Conservation (phyloP, 23 tunicate species). For the Phallusia fumigata region DNA sequence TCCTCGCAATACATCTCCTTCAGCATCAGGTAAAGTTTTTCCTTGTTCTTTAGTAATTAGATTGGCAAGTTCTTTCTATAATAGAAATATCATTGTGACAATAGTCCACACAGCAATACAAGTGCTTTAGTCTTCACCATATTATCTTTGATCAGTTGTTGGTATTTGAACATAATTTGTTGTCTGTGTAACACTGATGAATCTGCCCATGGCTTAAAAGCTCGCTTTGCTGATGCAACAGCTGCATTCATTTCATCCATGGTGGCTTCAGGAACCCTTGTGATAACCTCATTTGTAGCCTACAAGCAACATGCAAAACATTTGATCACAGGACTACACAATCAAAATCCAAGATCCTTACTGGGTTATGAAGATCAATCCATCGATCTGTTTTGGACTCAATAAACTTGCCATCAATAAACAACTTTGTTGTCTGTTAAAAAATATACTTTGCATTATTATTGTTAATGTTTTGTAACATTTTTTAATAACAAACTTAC, state of each 20-base stretch:
- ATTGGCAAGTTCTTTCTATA: conserved; percentile 78
- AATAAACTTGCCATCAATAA: conserved; percentile 93
- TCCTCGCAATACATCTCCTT: conserved; percentile 98
- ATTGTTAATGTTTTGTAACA: neutral
- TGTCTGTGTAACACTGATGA: conserved; percentile 77
- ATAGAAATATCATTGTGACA: neutral
- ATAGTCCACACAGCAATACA: too few relatives aligned
- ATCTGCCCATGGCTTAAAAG: conserved; percentile 81
- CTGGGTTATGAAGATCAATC: conserved; percentile 92
- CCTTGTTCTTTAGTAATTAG: conserved; percentile 95
- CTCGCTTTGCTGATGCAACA: conserved; percentile 73
- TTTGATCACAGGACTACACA: neutral
- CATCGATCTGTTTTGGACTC: conserved; percentile 85
- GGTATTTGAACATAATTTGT: conserved; percentile 97
- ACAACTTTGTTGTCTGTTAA: conserved; percentile 79
- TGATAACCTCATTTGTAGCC: conserved; percentile 95
- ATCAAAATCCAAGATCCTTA: conserved; percentile 7
- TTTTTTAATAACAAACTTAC: neutral
- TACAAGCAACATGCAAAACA: conserved; percentile 4
- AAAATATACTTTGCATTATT: neutral
- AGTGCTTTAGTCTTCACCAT: conserved; percentile 27
- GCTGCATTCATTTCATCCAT: conserved; percentile 93
- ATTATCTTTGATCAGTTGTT: conserved; percentile 92
- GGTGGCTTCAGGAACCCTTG: conserved; percentile 89
- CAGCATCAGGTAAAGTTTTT: conserved; percentile 94